These are phyloP conservation scores for Hypomecis atomaria DNA, from an alignment of 2,888 invertebrate species.

Conservation along the genomic window DNA sequence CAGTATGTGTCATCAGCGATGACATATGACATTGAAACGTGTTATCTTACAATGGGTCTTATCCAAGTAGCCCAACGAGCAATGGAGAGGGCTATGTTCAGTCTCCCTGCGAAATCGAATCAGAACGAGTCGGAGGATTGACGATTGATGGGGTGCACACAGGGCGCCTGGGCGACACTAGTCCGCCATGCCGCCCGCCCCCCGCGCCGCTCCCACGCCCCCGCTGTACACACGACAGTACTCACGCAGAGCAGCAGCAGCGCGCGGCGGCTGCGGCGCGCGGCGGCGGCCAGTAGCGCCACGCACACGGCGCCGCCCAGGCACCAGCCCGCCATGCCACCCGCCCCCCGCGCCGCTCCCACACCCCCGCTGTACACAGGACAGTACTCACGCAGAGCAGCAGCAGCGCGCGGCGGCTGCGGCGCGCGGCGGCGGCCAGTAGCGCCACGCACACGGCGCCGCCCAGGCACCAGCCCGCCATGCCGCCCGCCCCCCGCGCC, in stretches of 20 bases:
- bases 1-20: no score
- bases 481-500: conserved; percentile 94
- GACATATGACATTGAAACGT: no score
- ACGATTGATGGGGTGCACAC: no score
- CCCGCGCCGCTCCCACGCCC: no score
- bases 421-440: conserved; percentile 93
- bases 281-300: conserved; percentile 94
- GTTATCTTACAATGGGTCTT: no score
- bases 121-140: no score
- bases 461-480: conserved; percentile 93
- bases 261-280: conserved; percentile 93
- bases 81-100: no score
- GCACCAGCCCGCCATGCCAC: conserved; percentile 94
- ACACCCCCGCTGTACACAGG: no score
- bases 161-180: no score
- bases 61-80: no score
- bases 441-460: conserved; percentile 95
- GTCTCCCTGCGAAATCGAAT: no score
- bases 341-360: conserved; percentile 93
- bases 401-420: conserved; percentile 95
- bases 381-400: conserved; percentile 87
- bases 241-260: conserved; percentile 92
- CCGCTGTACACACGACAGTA: not conserved
- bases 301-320: conserved; percentile 94
- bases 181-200: no score